phyloP scores from a whole-genome alignment of 1,140 invertebrate species.

The Bacillus rossius region DNA sequence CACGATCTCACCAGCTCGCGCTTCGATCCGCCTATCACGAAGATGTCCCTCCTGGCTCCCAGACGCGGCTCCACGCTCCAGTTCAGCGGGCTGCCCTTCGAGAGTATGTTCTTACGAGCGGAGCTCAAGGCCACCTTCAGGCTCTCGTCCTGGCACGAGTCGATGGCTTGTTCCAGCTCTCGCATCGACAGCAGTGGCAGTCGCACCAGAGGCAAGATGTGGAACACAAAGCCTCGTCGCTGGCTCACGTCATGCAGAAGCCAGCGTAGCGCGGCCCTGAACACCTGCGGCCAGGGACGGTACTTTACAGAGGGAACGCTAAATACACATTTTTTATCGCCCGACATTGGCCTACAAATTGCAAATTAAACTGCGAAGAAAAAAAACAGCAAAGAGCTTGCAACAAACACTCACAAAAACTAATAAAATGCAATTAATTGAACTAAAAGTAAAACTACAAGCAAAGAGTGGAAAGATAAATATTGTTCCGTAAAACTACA shows the following conservation, averaged over 20 bases:
- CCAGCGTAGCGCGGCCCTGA: constrained; percentile 88
- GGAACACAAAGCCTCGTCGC: constrained; percentile 78
- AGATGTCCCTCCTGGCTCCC: constrained; percentile 81
- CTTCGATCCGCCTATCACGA: constrained; percentile 86
- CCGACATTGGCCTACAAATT: no score
- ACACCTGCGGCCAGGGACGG: constrained; percentile 70
- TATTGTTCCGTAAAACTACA: no score
- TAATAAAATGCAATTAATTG: no score
- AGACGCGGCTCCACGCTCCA: constrained; percentile 69
- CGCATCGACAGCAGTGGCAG: constrained; percentile 78
- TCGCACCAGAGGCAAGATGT: constrained; percentile 78
- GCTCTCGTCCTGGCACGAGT: constrained; percentile 74
- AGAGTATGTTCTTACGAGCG: constrained; percentile 73
- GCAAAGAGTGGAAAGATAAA: no score
- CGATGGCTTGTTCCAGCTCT: constrained; percentile 73
- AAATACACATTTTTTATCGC: no score
- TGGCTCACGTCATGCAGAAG: constrained; percentile 76
- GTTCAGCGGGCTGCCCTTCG: constrained; percentile 69
- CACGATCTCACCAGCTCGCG: constrained; percentile 62
- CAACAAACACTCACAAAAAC: no score
- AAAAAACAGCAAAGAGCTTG: no score
- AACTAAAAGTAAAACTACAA: no score
- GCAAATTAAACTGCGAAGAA: no score
- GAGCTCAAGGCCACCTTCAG: constrained; percentile 74
- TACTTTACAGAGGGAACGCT: no score